A percentile compares a stretch with the other conserved stretches of the same genome.
Evolutionary conservation across 2,797 vertebrate species (phyloP).

Genomic region (Esox lucius): DNA sequence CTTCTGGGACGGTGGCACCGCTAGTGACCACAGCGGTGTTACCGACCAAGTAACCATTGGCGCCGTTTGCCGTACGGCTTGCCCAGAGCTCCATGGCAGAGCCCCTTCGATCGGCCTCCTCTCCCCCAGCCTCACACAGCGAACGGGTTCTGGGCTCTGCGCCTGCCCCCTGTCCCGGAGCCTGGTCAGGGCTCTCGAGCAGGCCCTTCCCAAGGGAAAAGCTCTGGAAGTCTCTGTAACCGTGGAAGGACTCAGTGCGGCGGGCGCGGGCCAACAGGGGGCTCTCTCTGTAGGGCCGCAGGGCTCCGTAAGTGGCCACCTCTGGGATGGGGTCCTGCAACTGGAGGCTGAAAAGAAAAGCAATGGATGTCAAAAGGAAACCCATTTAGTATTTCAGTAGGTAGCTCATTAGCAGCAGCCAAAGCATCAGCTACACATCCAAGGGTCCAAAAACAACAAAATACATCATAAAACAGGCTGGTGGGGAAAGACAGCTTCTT

Average conservation of each 20-base stretch:
- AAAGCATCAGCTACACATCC: no score
- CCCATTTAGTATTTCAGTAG: no score
- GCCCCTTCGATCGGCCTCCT: conserved; percentile 72
- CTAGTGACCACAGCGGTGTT: conserved; percentile 24
- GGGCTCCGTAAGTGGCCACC: conserved; percentile 86
- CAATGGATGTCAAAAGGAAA: background rate
- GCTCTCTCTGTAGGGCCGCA: conserved; percentile 94
- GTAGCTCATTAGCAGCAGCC: no score
- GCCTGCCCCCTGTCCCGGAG: conserved; percentile 34
- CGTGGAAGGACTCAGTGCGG: conserved; percentile 94
- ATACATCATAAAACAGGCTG: no score
- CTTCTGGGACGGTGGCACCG: conserved; percentile 49
- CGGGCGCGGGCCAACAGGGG: conserved; percentile 92
- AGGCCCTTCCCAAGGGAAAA: conserved; percentile 80
- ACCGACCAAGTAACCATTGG: conserved; percentile 31
- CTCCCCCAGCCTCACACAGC: conserved; percentile 66
- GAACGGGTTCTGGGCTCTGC: conserved; percentile 58
- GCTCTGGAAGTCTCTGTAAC: conserved; percentile 90
- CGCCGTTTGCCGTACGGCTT: conserved; percentile 51
- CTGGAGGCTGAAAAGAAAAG: conserved; percentile 80
- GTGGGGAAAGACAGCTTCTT: background rate
- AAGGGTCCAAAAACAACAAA: no score
- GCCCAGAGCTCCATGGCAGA: conserved; percentile 70
- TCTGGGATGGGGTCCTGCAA: conserved; percentile 88
- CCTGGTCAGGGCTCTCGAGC: conserved; percentile 67